Base-by-base conservation (phyloP, 1,140 invertebrate genomes). In the Rhagoletis zephyria region DNA sequence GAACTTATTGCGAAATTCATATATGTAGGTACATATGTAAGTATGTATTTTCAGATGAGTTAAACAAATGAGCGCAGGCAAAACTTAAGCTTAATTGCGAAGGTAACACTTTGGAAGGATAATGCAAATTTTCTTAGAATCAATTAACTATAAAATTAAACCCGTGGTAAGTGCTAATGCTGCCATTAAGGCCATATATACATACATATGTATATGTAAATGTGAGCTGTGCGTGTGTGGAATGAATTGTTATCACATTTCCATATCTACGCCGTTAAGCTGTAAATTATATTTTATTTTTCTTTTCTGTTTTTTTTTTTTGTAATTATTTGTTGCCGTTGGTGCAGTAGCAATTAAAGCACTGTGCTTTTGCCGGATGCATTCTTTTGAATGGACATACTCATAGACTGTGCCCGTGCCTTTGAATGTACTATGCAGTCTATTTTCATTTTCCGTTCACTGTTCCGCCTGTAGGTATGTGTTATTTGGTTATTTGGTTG, bases 401-500 rank as follows among this genome's bases (percentile, higher is more conserved):
- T 30, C 30, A 30, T 12, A n/a, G 61, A 9, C 61, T 7, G 1
- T 16, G 12, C 16, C 7, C 9, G 61, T 1, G 12, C 1, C 1
- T 30, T 30, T 60, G 6, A 60, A 63, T 14, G 61, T 14, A n/a
- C n/a, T n/a, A 14, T 14, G 61, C 61, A 63, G 16, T 14, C 1
- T 63, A 63, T 63, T 63, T 63, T n/a, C 4, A 63, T 63, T 63
- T 63, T 63, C n/a, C 61, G n/a, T 63, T 63, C 61, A 14, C 61
- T 63, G 61, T 3, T 63, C 1, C 61, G 61, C 61, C n/a, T 63
- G 61, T 4, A n/a, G 61, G 4, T 63, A 63, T 63, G 61, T 63
- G 61, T 63, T 14, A 63, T 63, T 63, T 63, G 61, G 61, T 63
- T 14, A 63, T 63, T 63, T 63, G 61, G 12, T 63, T 63, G 61